Base-by-base conservation (phyloP, 2,797 vertebrate genomes). In the Bryconaethiops microstoma region DNA sequence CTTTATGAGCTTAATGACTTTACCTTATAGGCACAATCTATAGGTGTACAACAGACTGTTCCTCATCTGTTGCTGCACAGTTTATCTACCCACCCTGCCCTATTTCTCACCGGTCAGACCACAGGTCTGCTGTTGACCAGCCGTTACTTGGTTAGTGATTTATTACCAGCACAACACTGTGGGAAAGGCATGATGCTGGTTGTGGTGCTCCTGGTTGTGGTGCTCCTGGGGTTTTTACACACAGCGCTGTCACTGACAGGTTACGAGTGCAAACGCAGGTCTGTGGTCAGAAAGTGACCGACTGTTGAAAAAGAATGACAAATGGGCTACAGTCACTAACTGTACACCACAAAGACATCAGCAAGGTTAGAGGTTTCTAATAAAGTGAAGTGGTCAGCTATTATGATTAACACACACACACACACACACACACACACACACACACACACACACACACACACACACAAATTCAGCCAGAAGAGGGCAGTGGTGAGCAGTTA, bases 401-500 rank as follows among this genome's bases (percentile, higher is more conserved):
- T 12, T 63, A 5, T 35, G 35, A 13, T n/a, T n/a, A 2, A 42
- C 23, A 48, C 45, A 7, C 5, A 48, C 23, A 25, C 59, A 62
- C 23, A 62, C 23, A 62, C 4, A n/a, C 64, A 67, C 4, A 23
- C n/a, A 62, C 6, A 23, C 60, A 62, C 10, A 25, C 17, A 12
- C 64, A 85, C 12, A 25, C 59, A 62, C 23, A 25, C 59, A 62
- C 59, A 62, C 23, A 62, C 12, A 42, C 64, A 67, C 4, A 23
- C n/a, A 62, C 2, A 23, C 23, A 62, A 0, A 25, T 42, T n/a
- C 39, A 85, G 81, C 92, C 92, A 93, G 90, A 79, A 92, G 92
- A 89, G 91, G 92, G 91, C 93, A 92, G 91, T 78, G 88, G 87
- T 84, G 86, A 82, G 88, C 88, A 90, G 84, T 83, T 89, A 88